These are phyloP conservation scores for Hipparchia semele DNA, from an alignment of 2,888 invertebrate species.

Conservation along the genomic window DNA sequence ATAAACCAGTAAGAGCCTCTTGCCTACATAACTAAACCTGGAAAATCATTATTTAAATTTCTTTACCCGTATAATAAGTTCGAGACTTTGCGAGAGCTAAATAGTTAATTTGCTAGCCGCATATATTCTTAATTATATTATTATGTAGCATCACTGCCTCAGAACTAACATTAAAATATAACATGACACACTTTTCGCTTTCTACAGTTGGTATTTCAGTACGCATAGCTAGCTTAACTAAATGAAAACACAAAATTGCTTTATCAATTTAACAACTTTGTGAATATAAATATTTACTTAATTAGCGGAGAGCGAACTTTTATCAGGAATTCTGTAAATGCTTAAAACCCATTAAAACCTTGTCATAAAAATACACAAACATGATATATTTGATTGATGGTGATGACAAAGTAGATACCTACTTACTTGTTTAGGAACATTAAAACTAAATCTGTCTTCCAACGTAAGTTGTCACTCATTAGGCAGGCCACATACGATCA, in stretches of 20 bases:
- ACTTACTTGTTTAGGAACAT: constrained; percentile 2
- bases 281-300: too few species aligned
- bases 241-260: too few species aligned
- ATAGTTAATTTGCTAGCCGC: too few species aligned
- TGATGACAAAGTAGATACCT: not conserved
- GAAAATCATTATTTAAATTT: not conserved
- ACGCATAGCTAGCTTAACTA: too few species aligned
- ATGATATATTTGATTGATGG: constrained; percentile 12
- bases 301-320: too few species aligned
- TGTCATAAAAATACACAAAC: constrained; percentile 2
- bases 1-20: not conserved
- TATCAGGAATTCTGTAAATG: not conserved
- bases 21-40: not conserved
- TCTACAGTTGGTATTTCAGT: too few species aligned
- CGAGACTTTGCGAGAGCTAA: too few species aligned
- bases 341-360: not conserved
- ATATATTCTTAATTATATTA: too few species aligned
- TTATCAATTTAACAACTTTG: too few species aligned
- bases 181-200: too few species aligned
- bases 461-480: constrained; percentile 15
- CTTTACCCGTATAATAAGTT: not conserved
- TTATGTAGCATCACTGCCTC: too few species aligned
- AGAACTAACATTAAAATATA: too few species aligned
- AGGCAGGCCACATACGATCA: not conserved
- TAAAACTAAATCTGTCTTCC: constrained; percentile 9